Conservation (phyloP, 2,113 vertebrate genomes). For the Agapornis roseicollis region DNA sequence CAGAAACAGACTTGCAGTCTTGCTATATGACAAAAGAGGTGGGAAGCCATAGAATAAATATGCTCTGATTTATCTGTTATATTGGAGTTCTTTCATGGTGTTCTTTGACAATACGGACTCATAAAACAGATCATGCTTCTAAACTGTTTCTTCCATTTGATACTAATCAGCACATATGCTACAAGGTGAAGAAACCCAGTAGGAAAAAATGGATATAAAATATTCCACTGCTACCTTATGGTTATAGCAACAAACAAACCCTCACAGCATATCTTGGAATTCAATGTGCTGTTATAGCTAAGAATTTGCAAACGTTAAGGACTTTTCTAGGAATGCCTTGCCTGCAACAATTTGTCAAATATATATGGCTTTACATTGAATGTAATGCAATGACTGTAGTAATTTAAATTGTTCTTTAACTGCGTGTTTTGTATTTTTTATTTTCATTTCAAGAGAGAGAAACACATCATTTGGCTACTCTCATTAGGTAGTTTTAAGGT, state of each 20-base stretch:
- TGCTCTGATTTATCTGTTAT: background rate
- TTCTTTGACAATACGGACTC: background rate
- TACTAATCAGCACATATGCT: background rate
- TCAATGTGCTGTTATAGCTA: background rate
- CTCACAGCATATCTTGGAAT: background rate
- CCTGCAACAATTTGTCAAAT: background rate
- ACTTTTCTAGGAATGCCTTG: background rate
- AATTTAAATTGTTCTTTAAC: background rate
- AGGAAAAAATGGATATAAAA: background rate
- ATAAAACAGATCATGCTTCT: background rate
- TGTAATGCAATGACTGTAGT: background rate
- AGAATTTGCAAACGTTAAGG: background rate
- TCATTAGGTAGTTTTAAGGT: background rate
- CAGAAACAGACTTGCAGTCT: conserved; percentile 61
- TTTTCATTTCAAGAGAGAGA: background rate
- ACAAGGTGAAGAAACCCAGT: background rate
- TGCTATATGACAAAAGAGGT: conserved; percentile 5
- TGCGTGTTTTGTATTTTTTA: background rate
- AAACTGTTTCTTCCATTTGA: background rate
- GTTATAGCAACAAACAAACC: background rate
- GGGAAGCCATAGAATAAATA: conserved; percentile 2
- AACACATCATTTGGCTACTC: background rate
- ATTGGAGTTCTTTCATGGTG: background rate
- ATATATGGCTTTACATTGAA: background rate
- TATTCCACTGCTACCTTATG: background rate